Base-by-base conservation (phyloP, 2,797 vertebrate species). In the Perodicticus potto region DNA sequence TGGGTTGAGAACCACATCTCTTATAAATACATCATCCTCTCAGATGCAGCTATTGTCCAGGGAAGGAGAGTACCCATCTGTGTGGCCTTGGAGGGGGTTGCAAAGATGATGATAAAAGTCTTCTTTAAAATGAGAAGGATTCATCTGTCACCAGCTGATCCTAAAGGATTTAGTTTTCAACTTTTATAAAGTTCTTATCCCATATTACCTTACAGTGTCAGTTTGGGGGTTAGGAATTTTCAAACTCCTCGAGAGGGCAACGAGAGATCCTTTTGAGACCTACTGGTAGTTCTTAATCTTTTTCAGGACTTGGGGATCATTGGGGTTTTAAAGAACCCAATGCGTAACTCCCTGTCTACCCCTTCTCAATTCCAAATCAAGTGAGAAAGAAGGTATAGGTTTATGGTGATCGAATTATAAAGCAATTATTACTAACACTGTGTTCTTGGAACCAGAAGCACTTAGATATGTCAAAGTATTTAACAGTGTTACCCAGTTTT, bases 31-130 rank as follows among this genome's bases (percentile, higher is more conserved):
- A 34, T 93, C 57, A 76, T 94, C 63, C 32, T 94, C 40, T 93
- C 72, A 69, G 53, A 43, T 53, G 14, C 57, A 61, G 61, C 16
- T 73, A 13, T 45, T 55, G 37, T 85, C 61, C 86, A 74, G 29
- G 45, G 32, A 67, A 81, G 67, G 77, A 45, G 81, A 83, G 92
- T 40, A 55, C 11, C 49, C 53, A 43, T n/a, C 67, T 14, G 19
- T 43, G 12, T 40, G 67, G 55, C 85, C 22, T 67, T 45, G 76
- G 59, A 95, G 40, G 25, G 76, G 70, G 82, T 78, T 37, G 57
- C 82, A 57, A 86, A 91, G 91, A 73, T 14, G 13, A 32, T 92
- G 89, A 93, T 45, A 76, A 89, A 95, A 86, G 7, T 43, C 80
- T 84, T 76, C 80, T 94, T 67, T 76, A 43, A 57, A 93, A 88